These are phyloP conservation scores for Coregonus sp. DNA, from an alignment of 2,797 vertebrate genomes.

Conservation along the genomic window DNA sequence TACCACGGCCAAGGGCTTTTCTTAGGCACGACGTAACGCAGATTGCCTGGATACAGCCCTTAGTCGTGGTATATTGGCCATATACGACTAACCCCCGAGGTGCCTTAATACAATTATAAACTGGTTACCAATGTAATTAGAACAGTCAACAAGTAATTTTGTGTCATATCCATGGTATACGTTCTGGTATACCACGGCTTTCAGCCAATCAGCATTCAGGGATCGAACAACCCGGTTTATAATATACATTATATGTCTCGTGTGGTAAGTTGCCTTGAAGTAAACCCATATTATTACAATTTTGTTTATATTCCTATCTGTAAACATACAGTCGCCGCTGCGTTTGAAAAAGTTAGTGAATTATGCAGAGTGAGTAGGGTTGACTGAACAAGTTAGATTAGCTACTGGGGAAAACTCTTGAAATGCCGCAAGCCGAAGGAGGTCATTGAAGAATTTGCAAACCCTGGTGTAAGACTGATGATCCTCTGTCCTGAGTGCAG, in stretches of 20 bases:
- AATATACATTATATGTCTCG: background rate
- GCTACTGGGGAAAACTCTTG: slow-evolving; percentile 35
- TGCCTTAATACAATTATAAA: no score
- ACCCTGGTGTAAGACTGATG: slow-evolving; percentile 46
- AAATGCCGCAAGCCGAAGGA: slow-evolving; percentile 44
- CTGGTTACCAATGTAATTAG: no score
- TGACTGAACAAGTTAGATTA: slow-evolving; percentile 45
- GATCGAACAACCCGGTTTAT: no score
- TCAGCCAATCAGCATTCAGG: no score
- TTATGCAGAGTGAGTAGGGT: slow-evolving; percentile 30
- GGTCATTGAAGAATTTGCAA: slow-evolving; percentile 47
- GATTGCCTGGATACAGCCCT: no score
- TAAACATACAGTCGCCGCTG: background rate
- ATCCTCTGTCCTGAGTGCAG: slow-evolving; percentile 51
- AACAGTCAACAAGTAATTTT: no score
- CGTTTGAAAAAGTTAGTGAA: slow-evolving; percentile 3
- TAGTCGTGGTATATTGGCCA: no score
- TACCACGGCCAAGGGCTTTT: no score
- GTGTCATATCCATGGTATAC: no score
- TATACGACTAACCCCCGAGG: no score
- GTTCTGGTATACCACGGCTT: no score
- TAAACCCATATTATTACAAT: background rate
- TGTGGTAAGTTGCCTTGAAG: background rate
- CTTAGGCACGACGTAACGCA: no score
- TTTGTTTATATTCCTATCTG: background rate